Conservation (phyloP, 1,140 invertebrate genomes). For the Magallana gigas region DNA sequence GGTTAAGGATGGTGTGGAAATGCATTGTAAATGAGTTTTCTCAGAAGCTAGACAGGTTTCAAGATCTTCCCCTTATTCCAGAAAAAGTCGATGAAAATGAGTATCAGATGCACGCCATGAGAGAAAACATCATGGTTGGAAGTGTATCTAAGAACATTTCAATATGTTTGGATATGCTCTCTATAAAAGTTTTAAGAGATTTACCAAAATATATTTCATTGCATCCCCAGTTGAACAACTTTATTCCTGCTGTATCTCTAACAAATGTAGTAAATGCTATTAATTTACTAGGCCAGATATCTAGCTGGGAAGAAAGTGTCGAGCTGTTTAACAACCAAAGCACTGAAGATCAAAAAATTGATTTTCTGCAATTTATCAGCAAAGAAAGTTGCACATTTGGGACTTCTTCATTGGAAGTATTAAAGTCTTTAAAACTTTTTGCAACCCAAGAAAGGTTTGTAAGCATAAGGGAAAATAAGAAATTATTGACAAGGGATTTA, state of each 20-base stretch:
- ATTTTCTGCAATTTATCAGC: not conserved
- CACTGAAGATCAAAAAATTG: not conserved
- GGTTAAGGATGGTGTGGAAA: not conserved
- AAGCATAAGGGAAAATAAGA: not conserved
- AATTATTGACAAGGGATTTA: not conserved
- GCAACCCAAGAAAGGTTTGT: not conserved
- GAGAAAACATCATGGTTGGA: not conserved
- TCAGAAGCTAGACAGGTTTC: not conserved
- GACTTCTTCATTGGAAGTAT: not conserved
- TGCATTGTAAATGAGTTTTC: not conserved
- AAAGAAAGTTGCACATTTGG: not conserved
- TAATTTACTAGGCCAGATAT: not conserved
- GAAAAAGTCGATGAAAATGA: not conserved
- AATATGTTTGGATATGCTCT: not conserved
- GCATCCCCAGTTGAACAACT: not conserved
- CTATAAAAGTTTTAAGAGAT: not conserved
- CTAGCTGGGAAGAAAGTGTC: not conserved
- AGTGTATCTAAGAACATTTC: not conserved
- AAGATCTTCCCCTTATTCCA: not conserved
- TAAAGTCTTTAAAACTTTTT: not conserved
- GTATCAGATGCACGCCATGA: not conserved
- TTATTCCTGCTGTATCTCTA: not conserved
- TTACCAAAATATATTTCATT: not conserved
- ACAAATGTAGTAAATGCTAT: not conserved
- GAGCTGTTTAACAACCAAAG: not conserved